These are phyloP conservation scores for Leptopilina drosophilae DNA, from an alignment of 2,888 invertebrate genomes.

Conservation along the genomic window DNA sequence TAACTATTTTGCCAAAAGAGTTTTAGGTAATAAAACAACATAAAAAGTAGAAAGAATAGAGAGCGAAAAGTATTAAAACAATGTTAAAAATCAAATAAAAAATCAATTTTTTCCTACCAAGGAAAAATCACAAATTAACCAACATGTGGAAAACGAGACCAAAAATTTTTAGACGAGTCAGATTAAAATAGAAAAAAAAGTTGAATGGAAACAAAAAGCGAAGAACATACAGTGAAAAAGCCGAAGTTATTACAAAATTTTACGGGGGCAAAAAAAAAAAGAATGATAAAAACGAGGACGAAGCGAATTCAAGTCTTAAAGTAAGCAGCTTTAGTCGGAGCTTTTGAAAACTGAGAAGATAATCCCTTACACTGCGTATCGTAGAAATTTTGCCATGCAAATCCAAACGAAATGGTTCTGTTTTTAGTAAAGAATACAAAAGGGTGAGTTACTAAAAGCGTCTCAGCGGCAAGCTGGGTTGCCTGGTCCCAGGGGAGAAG, in stretches of 20 bases:
- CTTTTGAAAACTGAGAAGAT: constrained; percentile 55
- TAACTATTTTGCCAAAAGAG: too few relatives aligned
- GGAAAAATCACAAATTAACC: too few relatives aligned
- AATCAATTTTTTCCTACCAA: too few relatives aligned
- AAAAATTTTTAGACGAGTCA: not conserved
- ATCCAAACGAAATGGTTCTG: constrained; percentile 46
- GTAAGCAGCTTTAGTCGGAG: constrained; percentile 62
- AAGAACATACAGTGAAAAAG: constrained; percentile 8
- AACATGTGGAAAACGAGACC: not conserved
- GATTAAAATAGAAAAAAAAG: not conserved
- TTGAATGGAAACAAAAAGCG: not conserved
- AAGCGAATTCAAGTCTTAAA: constrained; percentile 9
- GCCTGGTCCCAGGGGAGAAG: constrained; percentile 12
- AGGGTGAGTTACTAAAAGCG: constrained; percentile 34
- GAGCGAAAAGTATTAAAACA: too few relatives aligned
- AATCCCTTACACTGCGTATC: constrained; percentile 29
- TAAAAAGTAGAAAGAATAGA: not conserved
- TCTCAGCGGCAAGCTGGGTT: constrained; percentile 9
- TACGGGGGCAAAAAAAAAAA: too few relatives aligned
- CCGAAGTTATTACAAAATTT: constrained; percentile 47
- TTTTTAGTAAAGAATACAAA: constrained; percentile 24
- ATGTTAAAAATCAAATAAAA: too few relatives aligned
- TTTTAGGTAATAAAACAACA: too few relatives aligned
- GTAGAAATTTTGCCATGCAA: constrained; percentile 47
- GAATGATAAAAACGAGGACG: constrained; percentile 39